phyloP scores from a whole-genome alignment of 2,888 invertebrate species.

The Silvanus unidentatus region DNA sequence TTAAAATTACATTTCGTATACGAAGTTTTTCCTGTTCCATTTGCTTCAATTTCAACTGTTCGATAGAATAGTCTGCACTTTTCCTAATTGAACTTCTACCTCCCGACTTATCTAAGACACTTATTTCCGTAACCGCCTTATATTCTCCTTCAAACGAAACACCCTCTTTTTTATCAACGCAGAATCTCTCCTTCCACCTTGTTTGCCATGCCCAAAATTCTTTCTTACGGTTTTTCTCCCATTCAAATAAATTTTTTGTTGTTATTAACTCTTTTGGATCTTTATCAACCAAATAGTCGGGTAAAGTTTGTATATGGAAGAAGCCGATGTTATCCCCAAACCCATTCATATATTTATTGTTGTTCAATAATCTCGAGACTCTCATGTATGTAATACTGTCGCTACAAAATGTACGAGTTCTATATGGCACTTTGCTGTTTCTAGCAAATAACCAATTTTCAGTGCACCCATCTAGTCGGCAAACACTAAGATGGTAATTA shows the following conservation, averaged over 20 bases:
- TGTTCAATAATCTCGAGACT: neutral
- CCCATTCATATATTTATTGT: neutral
- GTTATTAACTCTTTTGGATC: slow-evolving; percentile 37
- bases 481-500: neutral
- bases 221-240: slow-evolving; percentile 51
- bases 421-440: neutral
- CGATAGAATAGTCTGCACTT: slow-evolving; percentile 24
- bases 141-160: slow-evolving; percentile 35
- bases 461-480: neutral
- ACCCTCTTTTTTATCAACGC: slow-evolving; percentile 24
- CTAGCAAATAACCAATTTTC: slow-evolving; percentile 45
- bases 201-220: slow-evolving; percentile 56
- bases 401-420: neutral
- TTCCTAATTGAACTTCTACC: neutral
- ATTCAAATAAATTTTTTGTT: slow-evolving; percentile 46
- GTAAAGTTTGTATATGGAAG: slow-evolving; percentile 17
- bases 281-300: slow-evolving; percentile 4
- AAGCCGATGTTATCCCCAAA: slow-evolving; percentile 1
- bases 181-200: slow-evolving; percentile 50
- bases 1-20: slow-evolving; percentile 58
- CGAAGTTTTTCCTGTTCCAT: slow-evolving; percentile 57
- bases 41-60: slow-evolving; percentile 50
- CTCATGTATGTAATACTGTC: too few species aligned
- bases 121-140: slow-evolving; percentile 21
- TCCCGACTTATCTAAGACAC: slow-evolving; percentile 5